Percentiles rank a stretch among this genome's conserved stretches.
Evolutionary conservation across 2,797 vertebrate species (phyloP).

Genomic region (Chloroceryle inda): DNA sequence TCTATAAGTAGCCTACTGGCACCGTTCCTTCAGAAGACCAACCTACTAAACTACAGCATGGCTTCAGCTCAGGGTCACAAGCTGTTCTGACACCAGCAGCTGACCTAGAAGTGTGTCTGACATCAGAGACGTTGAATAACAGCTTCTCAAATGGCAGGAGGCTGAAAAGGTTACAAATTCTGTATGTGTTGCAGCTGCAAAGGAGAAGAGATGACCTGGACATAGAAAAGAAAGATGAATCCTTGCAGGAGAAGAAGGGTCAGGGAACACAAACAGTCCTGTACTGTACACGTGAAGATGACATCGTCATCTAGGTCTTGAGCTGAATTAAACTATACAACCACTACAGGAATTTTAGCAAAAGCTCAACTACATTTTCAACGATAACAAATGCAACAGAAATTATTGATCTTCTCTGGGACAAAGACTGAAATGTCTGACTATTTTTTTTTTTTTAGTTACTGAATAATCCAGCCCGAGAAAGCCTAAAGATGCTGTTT

Average conservation of each 20-base stretch:
- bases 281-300: background rate
- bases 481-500: conserved; percentile 50
- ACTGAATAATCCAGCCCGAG: conserved; percentile 30
- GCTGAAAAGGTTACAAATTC: conserved; percentile 68
- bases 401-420: background rate
- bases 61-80: conserved; percentile 48
- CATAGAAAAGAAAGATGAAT: background rate
- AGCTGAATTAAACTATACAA: background rate
- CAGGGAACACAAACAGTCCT: background rate
- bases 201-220: background rate
- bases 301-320: background rate
- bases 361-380: background rate
- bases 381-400: background rate
- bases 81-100: conserved; percentile 57
- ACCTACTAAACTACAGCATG: background rate
- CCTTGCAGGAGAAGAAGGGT: background rate
- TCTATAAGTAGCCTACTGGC: conserved; percentile 48
- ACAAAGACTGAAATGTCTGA: conserved; percentile 14
- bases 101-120: conserved; percentile 49
- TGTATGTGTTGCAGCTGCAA: background rate
- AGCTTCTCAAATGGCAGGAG: conserved; percentile 70
- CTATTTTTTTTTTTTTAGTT: background rate
- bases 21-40: conserved; percentile 38
- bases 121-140: conserved; percentile 46
- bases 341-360: background rate